Percentiles rank a stretch among this genome's conserved stretches.
Evolutionary conservation across 2,888 invertebrate genomes (phyloP).

Genomic region (Stegophylla sp.): DNA sequence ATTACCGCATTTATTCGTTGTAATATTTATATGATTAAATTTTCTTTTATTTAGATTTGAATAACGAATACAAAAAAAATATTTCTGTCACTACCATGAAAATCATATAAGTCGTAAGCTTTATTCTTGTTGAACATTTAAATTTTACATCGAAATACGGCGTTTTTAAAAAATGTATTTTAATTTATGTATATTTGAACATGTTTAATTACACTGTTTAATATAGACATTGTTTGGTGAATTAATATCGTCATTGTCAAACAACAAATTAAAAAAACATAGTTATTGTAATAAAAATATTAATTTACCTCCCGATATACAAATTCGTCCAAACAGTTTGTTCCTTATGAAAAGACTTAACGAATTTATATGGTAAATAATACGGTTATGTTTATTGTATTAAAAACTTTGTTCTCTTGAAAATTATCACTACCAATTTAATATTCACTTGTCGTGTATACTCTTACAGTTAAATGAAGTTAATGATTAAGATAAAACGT

Average conservation of each 20-base stretch:
- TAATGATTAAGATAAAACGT: conserved; percentile 1
- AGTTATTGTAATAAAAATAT: conserved; percentile 10
- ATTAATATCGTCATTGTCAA: conserved; percentile 17
- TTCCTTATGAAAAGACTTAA: background rate
- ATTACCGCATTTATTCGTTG: background rate
- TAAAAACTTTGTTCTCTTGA: background rate
- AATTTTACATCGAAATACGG: conserved; percentile 7
- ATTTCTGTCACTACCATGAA: background rate
- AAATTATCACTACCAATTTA: background rate
- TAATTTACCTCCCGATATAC: conserved; percentile 4
- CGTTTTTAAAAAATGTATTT: conserved; percentile 1
- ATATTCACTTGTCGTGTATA: conserved; percentile 5
- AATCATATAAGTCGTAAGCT: background rate
- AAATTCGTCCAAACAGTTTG: background rate
- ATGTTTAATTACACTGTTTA: background rate
- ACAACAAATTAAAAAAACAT: conserved; percentile 10
- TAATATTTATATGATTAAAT: background rate
- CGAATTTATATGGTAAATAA: conserved; percentile 13
- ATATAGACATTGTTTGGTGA: conserved; percentile 16
- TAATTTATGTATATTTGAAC: conserved; percentile 22
- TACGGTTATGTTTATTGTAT: conserved; percentile 38
- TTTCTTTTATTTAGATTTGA: background rate
- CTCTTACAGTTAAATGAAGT: background rate
- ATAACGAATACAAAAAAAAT: background rate
- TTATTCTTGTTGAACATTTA: conserved; percentile 19